Percentiles rank a stretch among this genome's conserved stretches.
phyloP scores from a whole-genome alignment of 2,797 vertebrate genomes.

The Fringilla coelebs region DNA sequence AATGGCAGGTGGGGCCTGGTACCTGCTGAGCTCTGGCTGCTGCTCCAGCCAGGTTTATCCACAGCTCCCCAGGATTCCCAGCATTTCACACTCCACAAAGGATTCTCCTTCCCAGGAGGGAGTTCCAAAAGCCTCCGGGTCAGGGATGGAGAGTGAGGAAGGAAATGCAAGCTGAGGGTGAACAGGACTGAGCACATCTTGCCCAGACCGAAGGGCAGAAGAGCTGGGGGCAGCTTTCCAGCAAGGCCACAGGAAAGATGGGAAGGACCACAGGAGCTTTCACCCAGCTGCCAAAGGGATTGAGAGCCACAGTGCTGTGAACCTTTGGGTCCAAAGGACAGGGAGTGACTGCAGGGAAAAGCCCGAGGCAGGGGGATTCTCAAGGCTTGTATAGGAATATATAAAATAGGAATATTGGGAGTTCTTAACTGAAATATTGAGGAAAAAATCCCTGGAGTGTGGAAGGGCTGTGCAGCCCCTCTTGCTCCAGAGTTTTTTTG shows the following conservation, averaged over 20 bases:
- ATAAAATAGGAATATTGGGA: not conserved
- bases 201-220: not conserved
- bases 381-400: not conserved
- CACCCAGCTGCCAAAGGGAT: not conserved
- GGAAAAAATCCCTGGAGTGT: not conserved
- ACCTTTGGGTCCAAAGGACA: not conserved
- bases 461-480: not conserved
- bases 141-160: not conserved
- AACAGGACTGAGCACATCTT: fast-evolving
- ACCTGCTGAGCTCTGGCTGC: constrained; percentile 49
- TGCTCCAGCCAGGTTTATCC: not conserved
- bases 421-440: fast-evolving
- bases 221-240: not conserved
- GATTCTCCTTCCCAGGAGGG: not conserved
- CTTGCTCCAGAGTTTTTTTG: not conserved
- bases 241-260: not conserved
- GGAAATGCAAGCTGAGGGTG: not conserved
- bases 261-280: not conserved
- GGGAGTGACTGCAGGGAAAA: not conserved
- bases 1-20: not conserved
- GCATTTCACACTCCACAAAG: fast-evolving
- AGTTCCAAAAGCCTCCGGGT: not conserved
- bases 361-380: fast-evolving
- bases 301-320: fast-evolving
- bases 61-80: not conserved